Percentiles rank a stretch among this genome's conserved stretches.
phyloP scores from a whole-genome alignment of 2,888 invertebrate genomes.

The Mimumesa dahlbomi region DNA sequence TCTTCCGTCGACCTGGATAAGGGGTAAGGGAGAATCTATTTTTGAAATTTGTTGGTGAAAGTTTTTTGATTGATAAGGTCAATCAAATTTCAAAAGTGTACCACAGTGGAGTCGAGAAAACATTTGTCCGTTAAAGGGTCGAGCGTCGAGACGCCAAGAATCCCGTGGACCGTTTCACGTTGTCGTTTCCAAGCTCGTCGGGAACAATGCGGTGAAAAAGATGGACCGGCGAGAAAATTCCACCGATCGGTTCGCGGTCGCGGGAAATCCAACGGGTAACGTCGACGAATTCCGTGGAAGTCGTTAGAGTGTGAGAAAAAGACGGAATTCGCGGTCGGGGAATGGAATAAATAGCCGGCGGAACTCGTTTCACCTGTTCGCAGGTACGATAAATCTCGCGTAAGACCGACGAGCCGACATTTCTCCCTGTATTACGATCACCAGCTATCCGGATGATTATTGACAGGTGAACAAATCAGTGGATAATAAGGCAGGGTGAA shows the following conservation, averaged over 20 bases:
- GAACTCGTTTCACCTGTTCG: slow-evolving; percentile 30
- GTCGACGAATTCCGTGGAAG: slow-evolving; percentile 25
- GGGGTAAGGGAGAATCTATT: no score
- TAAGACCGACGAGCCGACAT: no score
- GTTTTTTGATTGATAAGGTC: no score
- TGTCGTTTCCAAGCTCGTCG: not conserved
- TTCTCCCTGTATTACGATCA: no score
- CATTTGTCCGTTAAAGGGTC: slow-evolving; percentile 18
- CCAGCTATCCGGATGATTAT: no score
- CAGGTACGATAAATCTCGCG: slow-evolving; percentile 2
- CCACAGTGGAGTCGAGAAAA: slow-evolving; percentile 21
- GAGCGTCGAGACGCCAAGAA: slow-evolving; percentile 10
- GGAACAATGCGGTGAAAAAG: slow-evolving; percentile 31
- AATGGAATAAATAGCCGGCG: slow-evolving; percentile 16
- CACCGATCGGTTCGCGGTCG: slow-evolving; percentile 3
- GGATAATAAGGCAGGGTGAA: not conserved
- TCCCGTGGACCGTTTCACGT: slow-evolving; percentile 16
- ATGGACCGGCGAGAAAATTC: slow-evolving; percentile 24
- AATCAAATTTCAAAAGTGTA: slow-evolving; percentile 31
- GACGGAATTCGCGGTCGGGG: not conserved
- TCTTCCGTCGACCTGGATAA: no score
- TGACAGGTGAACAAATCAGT: not conserved
- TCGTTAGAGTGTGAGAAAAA: slow-evolving; percentile 17
- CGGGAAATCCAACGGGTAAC: slow-evolving; percentile 1
- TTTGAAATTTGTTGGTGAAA: no score